phyloP scores from a whole-genome alignment of 1,140 invertebrate species.

The Schlechtendalia chinensis region DNA sequence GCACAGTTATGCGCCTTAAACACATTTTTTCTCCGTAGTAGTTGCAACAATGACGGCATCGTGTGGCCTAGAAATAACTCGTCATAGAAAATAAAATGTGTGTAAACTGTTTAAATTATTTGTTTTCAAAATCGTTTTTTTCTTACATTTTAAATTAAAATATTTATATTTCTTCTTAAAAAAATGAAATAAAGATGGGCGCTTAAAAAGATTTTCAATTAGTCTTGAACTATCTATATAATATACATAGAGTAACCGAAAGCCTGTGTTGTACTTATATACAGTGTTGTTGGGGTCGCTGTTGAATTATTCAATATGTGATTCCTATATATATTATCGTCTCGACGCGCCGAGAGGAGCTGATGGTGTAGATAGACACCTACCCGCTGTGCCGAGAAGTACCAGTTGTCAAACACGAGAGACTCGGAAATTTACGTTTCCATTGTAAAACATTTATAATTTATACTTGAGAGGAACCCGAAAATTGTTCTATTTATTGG shows the following conservation, averaged over 20 bases:
- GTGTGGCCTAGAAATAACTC: conserved; percentile 1
- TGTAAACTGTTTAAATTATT: neutral
- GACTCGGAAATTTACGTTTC: conserved; percentile 43
- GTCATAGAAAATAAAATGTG: too few relatives aligned
- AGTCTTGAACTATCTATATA: neutral
- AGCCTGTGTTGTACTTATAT: neutral
- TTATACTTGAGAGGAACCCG: neutral
- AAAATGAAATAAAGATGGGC: neutral
- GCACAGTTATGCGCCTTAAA: neutral
- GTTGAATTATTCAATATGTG: conserved; percentile 40
- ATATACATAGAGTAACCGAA: neutral
- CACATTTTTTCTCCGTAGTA: neutral
- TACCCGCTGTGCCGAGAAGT: conserved; percentile 39
- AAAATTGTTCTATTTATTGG: conserved; percentile 41
- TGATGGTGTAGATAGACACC: conserved; percentile 30
- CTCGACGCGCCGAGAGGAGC: neutral
- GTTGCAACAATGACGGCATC: neutral
- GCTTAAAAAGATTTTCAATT: conserved; percentile 21
- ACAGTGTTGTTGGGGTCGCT: neutral
- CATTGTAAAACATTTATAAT: conserved; percentile 46
- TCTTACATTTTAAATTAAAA: neutral
- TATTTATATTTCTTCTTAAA: neutral
- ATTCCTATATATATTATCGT: neutral
- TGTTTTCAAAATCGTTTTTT: neutral
- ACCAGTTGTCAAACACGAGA: neutral